Percentiles rank a stretch among this genome's conserved stretches.
phyloP scores from a whole-genome alignment of 2,888 invertebrate genomes.

The Halocaridina rubra region DNA sequence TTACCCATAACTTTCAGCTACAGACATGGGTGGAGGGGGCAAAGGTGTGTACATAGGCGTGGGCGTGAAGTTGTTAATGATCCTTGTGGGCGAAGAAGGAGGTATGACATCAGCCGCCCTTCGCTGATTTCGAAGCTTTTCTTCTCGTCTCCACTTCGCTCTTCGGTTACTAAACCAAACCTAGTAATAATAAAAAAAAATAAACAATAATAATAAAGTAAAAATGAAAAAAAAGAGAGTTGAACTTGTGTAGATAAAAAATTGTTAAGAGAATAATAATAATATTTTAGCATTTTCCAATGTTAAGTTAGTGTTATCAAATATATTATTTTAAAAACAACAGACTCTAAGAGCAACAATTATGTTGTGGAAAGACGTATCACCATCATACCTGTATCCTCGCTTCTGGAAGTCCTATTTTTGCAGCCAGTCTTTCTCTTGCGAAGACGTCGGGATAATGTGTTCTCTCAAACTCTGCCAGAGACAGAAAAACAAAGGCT shows the following conservation, averaged over 20 bases:
- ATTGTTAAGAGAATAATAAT: no score
- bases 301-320: no score
- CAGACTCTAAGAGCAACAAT: background rate
- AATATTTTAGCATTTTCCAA: no score
- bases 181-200: slow-evolving; percentile 71
- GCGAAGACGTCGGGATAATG: slow-evolving; percentile 97
- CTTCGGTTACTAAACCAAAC: slow-evolving; percentile 99
- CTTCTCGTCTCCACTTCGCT: slow-evolving; percentile 99
- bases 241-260: no score
- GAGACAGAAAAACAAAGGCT: no score
- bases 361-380: background rate
- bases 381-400: slow-evolving; percentile 86
- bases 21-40: slow-evolving; percentile 59
- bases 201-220: background rate
- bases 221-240: background rate
- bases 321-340: no score
- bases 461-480: slow-evolving; percentile 92
- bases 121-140: slow-evolving; percentile 94
- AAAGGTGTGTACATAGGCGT: slow-evolving; percentile 62
- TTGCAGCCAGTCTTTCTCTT: slow-evolving; percentile 88
- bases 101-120: slow-evolving; percentile 68
- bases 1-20: slow-evolving; percentile 45
- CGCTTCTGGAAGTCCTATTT: slow-evolving; percentile 92
- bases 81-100: slow-evolving; percentile 45
- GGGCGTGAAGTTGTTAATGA: slow-evolving; percentile 49